Evolutionary conservation across 2,888 invertebrate genomes (phyloP).

Genomic region (Trichopoda pennipes): DNA sequence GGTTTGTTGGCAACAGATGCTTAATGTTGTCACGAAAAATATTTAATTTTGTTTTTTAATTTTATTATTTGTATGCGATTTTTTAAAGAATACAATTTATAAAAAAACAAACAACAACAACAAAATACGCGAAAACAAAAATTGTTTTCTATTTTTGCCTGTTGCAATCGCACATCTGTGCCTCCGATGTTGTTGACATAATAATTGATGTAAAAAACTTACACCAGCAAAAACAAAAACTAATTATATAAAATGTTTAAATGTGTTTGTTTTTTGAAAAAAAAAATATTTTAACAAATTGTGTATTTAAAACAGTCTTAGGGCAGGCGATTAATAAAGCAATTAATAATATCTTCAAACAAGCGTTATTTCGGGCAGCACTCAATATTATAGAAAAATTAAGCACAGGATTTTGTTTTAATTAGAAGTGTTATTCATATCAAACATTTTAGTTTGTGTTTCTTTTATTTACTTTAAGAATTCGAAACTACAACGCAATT

Average conservation of each 20-base stretch:
- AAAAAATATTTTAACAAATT: slow-evolving; percentile 1
- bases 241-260: slow-evolving; percentile 21
- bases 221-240: slow-evolving; percentile 6
- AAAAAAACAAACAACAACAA: slow-evolving; percentile 7
- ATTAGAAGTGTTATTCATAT: no score
- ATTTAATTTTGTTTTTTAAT: no score
- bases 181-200: slow-evolving; percentile 51
- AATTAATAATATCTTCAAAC: slow-evolving; percentile 11
- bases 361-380: no score
- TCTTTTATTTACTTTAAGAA: no score
- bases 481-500: no score
- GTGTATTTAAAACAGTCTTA: neutral
- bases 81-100: slow-evolving; percentile 42
- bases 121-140: slow-evolving; percentile 21
- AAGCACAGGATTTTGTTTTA: no score
- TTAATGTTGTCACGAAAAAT: slow-evolving; percentile 55
- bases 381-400: no score
- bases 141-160: slow-evolving; percentile 39
- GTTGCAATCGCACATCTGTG: slow-evolving; percentile 64
- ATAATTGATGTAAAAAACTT: slow-evolving; percentile 37
- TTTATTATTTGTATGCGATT: slow-evolving; percentile 29
- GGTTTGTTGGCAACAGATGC: slow-evolving; percentile 64
- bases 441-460: no score
- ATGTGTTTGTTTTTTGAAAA: slow-evolving; percentile 1
- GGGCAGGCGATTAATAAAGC: neutral